phyloP scores from a whole-genome alignment of 2,888 invertebrate species.

The Leuctra nigra region DNA sequence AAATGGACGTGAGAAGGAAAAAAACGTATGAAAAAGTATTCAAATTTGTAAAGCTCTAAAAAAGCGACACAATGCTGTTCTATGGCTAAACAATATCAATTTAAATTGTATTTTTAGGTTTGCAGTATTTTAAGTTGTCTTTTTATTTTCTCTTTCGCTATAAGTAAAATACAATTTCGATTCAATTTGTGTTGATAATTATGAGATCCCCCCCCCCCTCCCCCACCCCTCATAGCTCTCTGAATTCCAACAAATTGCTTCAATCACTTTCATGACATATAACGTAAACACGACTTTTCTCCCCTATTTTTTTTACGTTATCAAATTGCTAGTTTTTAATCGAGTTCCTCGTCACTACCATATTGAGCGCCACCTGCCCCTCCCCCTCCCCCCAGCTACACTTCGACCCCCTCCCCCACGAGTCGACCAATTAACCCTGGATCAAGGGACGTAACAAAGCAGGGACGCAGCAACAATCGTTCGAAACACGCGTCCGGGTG shows the following conservation, averaged over 20 bases:
- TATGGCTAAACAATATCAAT: too few relatives aligned
- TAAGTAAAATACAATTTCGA: too few relatives aligned
- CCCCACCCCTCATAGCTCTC: neutral
- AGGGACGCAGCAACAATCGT: constrained; percentile 12
- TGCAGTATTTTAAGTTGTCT: too few relatives aligned
- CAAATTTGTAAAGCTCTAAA: too few relatives aligned
- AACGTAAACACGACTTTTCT: neutral
- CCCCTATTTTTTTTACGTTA: neutral
- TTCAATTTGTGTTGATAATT: too few relatives aligned
- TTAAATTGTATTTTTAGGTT: too few relatives aligned
- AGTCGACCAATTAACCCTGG: constrained; percentile 22
- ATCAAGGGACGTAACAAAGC: constrained; percentile 19
- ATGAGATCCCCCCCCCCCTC: too few relatives aligned
- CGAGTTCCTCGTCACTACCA: neutral
- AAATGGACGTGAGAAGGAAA: too few relatives aligned
- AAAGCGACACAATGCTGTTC: too few relatives aligned
- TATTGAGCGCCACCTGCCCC: constrained; percentile 15
- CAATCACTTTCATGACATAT: neutral
- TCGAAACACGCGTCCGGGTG: constrained; percentile 12
- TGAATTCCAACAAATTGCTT: neutral
- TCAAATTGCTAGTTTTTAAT: constrained; percentile 5
- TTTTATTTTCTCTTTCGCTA: too few relatives aligned
- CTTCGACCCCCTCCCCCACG: constrained; percentile 8
- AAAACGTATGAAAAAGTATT: too few relatives aligned
- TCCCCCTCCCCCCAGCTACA: neutral